Evolutionary conservation across 1,140 invertebrate species (phyloP), one percentile per base, ranked within the genome.

Genomic region (Cydia amplana): DNA sequence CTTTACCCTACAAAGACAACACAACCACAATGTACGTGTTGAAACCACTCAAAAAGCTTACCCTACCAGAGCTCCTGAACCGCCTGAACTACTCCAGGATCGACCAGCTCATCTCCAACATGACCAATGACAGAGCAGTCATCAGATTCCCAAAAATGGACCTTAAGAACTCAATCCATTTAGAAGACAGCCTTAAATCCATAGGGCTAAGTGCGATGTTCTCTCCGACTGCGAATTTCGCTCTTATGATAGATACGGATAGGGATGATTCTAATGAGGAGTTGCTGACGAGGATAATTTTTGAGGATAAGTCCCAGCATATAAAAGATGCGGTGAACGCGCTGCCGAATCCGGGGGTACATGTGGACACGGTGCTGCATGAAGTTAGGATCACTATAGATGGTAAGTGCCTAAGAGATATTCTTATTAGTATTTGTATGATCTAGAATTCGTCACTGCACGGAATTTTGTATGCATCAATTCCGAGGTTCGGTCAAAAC

Each of bases 1-100:
- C 94, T 5, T 85, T 98, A 2, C 96, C 97, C 0, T 98, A 97
- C 84, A 95, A 96, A 85, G 95, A 95, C 7, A 92, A 92, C 32
- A 86, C 93, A 74, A 94, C 94, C 0, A 94, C 94, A 1, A 95
- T 98, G 95, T 96, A 96, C 75, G 91, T 96, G 0, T 80, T 97
- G 1, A 93, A 96, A 74, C 97, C 97, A 1, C 90, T 3, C 88
- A 93, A n/a, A 93, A 93, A 10, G 83, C 88, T 1, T 67, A 80
- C 1, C 1, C 78, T 96, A 16, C 84, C 86, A n/a, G 81, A 90
- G 1, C 81, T 97, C 16, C 91, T 96, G 80, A 81, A 84, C 0
- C 82, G 80, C 1, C 74, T 97, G 2, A 94, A 93, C 5, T 82
- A 92, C 0, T 85, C 93, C 0, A 87, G 92, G 23, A 84, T 97